phyloP scores from a whole-genome alignment of 2,113 vertebrate species.

The Upupa epops region DNA sequence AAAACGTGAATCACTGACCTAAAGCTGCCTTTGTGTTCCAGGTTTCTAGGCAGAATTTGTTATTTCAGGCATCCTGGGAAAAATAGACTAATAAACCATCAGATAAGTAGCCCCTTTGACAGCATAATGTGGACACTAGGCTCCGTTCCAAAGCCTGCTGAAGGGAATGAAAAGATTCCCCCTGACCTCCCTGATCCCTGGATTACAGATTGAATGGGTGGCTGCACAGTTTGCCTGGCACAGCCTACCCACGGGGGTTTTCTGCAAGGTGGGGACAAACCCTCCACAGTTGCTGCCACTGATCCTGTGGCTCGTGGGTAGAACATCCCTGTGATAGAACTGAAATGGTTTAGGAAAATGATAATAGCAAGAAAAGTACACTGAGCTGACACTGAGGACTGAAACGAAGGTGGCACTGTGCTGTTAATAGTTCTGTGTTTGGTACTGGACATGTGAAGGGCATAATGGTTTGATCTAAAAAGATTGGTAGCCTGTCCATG shows the following conservation, averaged over 20 bases:
- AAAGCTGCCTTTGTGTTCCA: constrained; percentile 31
- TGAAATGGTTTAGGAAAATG: not conserved
- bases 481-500: no score
- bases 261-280: not conserved
- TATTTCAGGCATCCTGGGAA: constrained; percentile 65
- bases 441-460: not conserved
- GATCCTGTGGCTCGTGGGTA: not conserved
- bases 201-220: not conserved
- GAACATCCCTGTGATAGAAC: accelerated
- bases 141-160: constrained; percentile 25
- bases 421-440: accelerated
- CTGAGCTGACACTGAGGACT: not conserved
- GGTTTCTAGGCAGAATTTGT: constrained; percentile 59
- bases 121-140: not conserved
- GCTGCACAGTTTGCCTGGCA: not conserved
- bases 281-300: not conserved
- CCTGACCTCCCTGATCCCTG: constrained; percentile 24
- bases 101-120: constrained; percentile 20
- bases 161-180: constrained; percentile 39
- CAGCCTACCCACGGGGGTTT: not conserved
- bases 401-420: not conserved
- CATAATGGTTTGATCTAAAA: not conserved
- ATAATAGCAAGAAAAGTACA: not conserved
- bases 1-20: not conserved
- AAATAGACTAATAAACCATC: constrained; percentile 52